These are phyloP conservation scores for Chionis minor DNA, from an alignment of 2,113 vertebrate genomes.

Conservation along the genomic window DNA sequence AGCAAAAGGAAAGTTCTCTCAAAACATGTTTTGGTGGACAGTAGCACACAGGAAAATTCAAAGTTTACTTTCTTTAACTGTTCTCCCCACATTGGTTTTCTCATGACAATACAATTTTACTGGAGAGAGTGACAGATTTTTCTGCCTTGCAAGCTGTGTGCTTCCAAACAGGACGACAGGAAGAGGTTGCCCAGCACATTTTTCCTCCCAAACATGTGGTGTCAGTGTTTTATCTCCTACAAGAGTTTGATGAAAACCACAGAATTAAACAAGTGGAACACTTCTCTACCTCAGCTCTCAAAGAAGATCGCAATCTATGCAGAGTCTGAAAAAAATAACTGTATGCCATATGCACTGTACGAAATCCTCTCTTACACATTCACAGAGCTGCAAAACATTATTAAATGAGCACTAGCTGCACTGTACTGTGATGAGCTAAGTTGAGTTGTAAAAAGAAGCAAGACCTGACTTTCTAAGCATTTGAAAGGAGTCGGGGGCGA, in stretches of 20 bases:
- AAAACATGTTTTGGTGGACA: neutral
- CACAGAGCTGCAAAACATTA: neutral
- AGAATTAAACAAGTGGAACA: neutral
- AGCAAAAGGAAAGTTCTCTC: neutral
- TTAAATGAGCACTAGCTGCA: neutral
- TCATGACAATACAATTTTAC: neutral
- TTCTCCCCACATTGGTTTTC: neutral
- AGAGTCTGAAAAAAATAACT: neutral
- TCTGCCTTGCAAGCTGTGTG: neutral
- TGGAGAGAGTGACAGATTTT: neutral
- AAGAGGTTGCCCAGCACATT: neutral
- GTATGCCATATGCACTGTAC: neutral
- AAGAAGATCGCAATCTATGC: neutral
- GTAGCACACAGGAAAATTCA: neutral
- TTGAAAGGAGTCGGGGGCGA: neutral
- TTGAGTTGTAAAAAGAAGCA: neutral
- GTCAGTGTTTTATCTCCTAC: neutral
- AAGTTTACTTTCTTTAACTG: neutral
- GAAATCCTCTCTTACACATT: neutral
- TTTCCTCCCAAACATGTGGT: neutral
- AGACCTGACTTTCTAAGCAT: neutral
- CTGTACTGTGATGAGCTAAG: neutral
- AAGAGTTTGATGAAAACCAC: neutral
- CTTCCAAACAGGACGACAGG: neutral
- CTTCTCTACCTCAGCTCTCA: neutral